Base-by-base conservation (phyloP, 2,113 vertebrate species). In the Hippocampus abdominalis region DNA sequence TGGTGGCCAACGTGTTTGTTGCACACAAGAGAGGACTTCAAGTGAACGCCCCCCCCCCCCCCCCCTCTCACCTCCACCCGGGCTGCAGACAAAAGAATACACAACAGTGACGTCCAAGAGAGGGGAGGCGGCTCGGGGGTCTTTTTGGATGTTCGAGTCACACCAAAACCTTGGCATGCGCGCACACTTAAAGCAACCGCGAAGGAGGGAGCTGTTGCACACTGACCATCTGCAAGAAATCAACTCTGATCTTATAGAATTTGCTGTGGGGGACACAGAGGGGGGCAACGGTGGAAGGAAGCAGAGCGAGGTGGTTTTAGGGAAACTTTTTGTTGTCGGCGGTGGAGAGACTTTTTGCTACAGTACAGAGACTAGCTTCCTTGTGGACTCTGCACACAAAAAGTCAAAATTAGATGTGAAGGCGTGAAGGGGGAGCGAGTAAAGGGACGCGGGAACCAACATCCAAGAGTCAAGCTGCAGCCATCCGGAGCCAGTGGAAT, bases 1-100 rank as follows among this genome's bases (percentile, higher is more conserved):
- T 82, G 84, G 87, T 83, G 73, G 87, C 85, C 89, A 82, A 80
- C 88, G 82, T 92, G 91, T 94, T 94, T 92, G 94, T 93, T 92
- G 88, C 88, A 88, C 84, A 90, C 71, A 74, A 81, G 84, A 90
- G 79, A 76, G 71, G 68, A 83, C 73, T 86, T 83, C 68, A 74
- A 64, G 78, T 73, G 51, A 87, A 88, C 83, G 80, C 87, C 89
- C 79, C 62, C 62, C 62, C 29, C 27, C 8, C 7, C 8, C 21
- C 44, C 10, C 44, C 10, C 44, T 3, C 44, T 2, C 51, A 12
- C 40, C 62, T n/a, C 63, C 63, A 16, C 87, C 79, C 78, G 81
- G 76, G 81, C 78, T 85, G 74, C 83, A 87, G 79, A 90, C 86
- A 90, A 90, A 90, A 84, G 87, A 84, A 83, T 77, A 84, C 74